Evolutionary conservation across 2,888 invertebrate genomes (phyloP), one percentile per base, ranked within the genome.

Genomic region (Lissocephala sabroskyi): DNA sequence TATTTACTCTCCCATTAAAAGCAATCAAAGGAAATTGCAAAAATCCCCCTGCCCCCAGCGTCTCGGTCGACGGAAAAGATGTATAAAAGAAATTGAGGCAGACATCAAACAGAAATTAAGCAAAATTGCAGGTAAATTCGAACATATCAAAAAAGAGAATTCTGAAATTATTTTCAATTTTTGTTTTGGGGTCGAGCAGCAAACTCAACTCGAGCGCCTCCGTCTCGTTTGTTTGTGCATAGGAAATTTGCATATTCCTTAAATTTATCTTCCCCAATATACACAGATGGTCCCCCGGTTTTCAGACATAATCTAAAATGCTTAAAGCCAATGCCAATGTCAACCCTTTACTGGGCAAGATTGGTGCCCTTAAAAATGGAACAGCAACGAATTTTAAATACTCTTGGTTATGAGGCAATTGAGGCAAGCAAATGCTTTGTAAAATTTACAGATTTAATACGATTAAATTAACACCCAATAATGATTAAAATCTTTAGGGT

Each of bases 241-340:
- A 19, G 2, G 14, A 35, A 19, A 77, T 77, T 78, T 71, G 76
- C 77, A 77, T 78, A 70, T 75, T 63, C 61, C 54, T 70, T 57
- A 65, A 78, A 78, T 71, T 75, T 78, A 74, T 74, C 66, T 75
- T 65, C 44, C 45, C 53, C 39, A 46, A 49, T 50, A 51, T 52
- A 77, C 63, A 67, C 11, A n/a, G n/a, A 30, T 47, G 23, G 48
- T 13, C 23, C 4, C 23, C 23, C 23, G 3, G 4, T 23, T 23
- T 7, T 23, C 23, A 59, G 76, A 73, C 68, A 76, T 76, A 68
- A 76, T 68, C 76, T 73, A 76, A 76, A 67, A 68, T 67, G 68
- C 77, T 64, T 73, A 61, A 68, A 68, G 73, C 76, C 49, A 76
- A 61, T 55, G 55, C 54, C 53, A 56, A 48, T 45, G 55, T 44